A percentile compares a stretch with the other conserved stretches of the same genome.
Evolutionary conservation across 2,113 vertebrate species (phyloP).

Genomic region (Psittacara wagleri): DNA sequence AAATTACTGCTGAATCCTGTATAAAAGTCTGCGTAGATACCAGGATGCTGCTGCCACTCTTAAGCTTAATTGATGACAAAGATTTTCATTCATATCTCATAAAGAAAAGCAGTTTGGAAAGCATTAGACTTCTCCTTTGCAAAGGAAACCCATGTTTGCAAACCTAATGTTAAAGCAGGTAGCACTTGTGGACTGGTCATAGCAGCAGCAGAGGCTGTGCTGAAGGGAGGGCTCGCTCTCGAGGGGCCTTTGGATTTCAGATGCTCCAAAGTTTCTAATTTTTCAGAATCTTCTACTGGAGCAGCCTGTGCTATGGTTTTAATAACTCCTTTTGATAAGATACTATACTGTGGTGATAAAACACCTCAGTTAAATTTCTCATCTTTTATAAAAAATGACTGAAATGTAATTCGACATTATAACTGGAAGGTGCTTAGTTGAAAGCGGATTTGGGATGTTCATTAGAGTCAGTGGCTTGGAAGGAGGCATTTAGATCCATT

Average conservation of each 20-base stretch:
- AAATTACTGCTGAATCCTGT: not conserved
- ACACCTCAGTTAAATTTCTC: conserved; percentile 22
- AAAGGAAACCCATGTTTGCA: not conserved
- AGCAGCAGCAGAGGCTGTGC: rapidly evolving
- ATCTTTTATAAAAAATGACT: conserved; percentile 31
- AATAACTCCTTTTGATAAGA: conserved; percentile 2
- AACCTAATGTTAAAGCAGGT: not conserved
- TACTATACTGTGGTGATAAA: not conserved
- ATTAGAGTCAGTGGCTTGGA: conserved; percentile 55
- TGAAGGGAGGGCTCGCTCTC: rapidly evolving
- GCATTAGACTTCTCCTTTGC: not conserved
- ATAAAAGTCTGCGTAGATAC: not conserved
- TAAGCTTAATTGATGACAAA: not conserved
- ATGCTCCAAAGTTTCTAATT: not conserved
- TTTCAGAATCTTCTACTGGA: not conserved
- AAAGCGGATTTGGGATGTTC: conserved; percentile 55
- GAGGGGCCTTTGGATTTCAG: not conserved
- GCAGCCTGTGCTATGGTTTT: not conserved
- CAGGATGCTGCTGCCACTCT: not conserved
- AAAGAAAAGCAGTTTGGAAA: not conserved
- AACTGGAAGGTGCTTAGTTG: conserved; percentile 19
- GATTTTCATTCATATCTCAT: not conserved
- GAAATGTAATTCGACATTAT: not conserved
- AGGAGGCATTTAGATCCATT: conserved; percentile 54
- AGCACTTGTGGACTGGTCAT: not conserved